Evolutionary conservation across 2,888 invertebrate genomes (phyloP).

Genomic region (Spodoptera picta): DNA sequence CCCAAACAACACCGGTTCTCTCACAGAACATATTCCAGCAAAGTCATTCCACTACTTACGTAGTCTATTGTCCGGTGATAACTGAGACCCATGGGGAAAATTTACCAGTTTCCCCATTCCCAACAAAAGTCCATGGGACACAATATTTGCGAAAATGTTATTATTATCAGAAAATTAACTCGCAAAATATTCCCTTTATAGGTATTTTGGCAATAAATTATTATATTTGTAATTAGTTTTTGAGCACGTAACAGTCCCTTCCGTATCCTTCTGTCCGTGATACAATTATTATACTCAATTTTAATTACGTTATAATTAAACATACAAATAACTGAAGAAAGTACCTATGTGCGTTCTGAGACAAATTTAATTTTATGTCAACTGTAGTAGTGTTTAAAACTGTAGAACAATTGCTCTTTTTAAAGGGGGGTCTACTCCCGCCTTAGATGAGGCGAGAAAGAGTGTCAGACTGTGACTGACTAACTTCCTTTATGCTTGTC

Average conservation of each 20-base stretch:
- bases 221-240: constrained; percentile 51
- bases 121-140: constrained; percentile 2
- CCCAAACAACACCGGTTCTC: no score
- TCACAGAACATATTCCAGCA: no score
- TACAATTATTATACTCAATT: constrained; percentile 44
- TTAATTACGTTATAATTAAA: constrained; percentile 47
- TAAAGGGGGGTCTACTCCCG: no score
- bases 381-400: constrained; percentile 16
- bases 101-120: neutral
- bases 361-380: constrained; percentile 27
- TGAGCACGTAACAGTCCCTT: constrained; percentile 48
- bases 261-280: constrained; percentile 23
- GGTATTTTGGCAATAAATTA: constrained; percentile 48
- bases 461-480: no score
- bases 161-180: constrained; percentile 51
- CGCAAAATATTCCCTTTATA: constrained; percentile 41
- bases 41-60: neutral
- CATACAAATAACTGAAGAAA: constrained; percentile 9
- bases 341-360: constrained; percentile 22
- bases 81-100: constrained; percentile 19
- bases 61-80: constrained; percentile 9
- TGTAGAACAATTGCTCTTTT: neutral
- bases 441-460: no score
- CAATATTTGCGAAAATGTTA: constrained; percentile 41
- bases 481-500: no score